Percentiles rank a stretch among this genome's conserved stretches.
phyloP scores from a whole-genome alignment of 1,140 invertebrate species.

The Heterodera schachtii region DNA sequence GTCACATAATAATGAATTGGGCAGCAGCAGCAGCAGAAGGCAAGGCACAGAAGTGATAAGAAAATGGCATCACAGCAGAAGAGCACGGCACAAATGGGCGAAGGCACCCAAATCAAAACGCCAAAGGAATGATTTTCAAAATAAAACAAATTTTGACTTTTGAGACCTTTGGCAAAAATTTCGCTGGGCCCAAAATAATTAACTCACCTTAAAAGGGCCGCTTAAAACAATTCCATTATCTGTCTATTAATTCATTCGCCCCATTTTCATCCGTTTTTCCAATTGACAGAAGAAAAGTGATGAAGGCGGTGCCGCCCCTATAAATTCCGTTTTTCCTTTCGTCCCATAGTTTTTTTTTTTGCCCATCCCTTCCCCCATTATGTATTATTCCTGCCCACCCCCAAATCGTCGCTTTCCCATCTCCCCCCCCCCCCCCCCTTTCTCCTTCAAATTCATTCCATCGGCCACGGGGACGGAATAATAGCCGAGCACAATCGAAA shows the following conservation, averaged over 20 bases:
- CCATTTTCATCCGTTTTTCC: too few species aligned
- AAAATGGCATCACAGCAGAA: too few species aligned
- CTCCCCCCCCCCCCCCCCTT: neutral
- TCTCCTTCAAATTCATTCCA: neutral
- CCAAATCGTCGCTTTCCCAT: neutral
- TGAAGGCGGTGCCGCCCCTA: neutral
- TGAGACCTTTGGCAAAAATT: too few species aligned
- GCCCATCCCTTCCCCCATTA: neutral
- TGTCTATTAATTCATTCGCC: too few species aligned
- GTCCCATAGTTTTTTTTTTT: neutral
- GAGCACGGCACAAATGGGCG: too few species aligned
- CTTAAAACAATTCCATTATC: too few species aligned
- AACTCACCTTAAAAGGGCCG: too few species aligned
- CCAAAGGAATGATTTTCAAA: too few species aligned
- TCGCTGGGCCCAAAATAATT: too few species aligned
- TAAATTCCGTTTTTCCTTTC: neutral
- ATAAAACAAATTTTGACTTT: too few species aligned
- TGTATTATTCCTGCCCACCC: neutral
- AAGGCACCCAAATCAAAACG: too few species aligned
- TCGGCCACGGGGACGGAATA: neutral
- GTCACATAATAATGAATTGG: neutral
- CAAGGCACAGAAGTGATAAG: neutral
- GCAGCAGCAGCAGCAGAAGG: neutral
- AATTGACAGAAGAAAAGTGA: too few species aligned
- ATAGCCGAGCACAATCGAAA: neutral